Conservation (phyloP, 2,113 vertebrate species). For the Lepidothrix coronata region DNA sequence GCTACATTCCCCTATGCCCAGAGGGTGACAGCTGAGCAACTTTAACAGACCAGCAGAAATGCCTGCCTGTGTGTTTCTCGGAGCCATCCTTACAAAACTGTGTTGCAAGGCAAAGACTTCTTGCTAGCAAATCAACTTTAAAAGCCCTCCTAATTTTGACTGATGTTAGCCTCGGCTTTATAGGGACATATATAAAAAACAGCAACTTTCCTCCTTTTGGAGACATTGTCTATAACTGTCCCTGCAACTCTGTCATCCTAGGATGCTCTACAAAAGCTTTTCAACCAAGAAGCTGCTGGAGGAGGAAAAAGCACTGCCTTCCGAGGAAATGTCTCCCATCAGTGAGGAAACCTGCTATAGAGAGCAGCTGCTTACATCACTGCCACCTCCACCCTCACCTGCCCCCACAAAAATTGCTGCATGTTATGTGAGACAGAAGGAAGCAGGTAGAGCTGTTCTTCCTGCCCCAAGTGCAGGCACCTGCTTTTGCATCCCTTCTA, state of each 20-base stretch:
- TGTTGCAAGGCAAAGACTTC: not conserved
- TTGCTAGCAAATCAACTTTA: not conserved
- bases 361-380: not conserved
- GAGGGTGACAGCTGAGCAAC: slow-evolving; percentile 19
- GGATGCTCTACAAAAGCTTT: not conserved
- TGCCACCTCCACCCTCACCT: not conserved
- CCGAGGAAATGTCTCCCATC: not conserved
- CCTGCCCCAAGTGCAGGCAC: not conserved
- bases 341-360: not conserved
- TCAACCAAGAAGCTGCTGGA: not conserved
- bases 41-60: slow-evolving; percentile 3
- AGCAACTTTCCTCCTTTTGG: not conserved
- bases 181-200: accelerated
- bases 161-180: not conserved
- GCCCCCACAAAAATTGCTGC: not conserved
- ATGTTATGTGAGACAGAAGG: not conserved
- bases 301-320: not conserved
- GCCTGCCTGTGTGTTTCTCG: not conserved
- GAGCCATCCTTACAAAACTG: not conserved
- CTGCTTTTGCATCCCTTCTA: not conserved
- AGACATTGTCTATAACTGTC: not conserved
- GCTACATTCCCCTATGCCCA: not conserved
- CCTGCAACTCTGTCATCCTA: not conserved
- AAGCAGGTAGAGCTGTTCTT: not conserved
- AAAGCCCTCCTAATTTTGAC: not conserved